Percentiles rank a stretch among this genome's conserved stretches.
These are phyloP conservation scores for Athene noctua DNA, from an alignment of 2,113 vertebrate species.

Conservation along the genomic window DNA sequence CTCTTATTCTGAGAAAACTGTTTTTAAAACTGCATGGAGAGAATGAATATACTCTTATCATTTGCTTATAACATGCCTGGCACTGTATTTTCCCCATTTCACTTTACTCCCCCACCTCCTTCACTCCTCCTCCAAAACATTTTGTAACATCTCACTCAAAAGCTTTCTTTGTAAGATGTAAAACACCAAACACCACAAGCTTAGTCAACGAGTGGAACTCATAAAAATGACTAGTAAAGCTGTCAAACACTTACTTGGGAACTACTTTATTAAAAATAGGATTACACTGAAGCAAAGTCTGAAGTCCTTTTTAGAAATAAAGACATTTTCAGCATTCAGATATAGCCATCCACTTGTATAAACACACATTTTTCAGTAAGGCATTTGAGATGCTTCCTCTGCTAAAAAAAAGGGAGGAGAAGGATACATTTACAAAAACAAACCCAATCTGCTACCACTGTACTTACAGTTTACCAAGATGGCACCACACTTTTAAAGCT, in stretches of 20 bases:
- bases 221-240: not conserved
- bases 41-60: not conserved
- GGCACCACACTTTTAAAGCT: not conserved
- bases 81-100: not conserved
- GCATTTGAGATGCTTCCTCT: slow-evolving; percentile 6
- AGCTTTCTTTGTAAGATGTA: not conserved
- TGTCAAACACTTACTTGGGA: not conserved
- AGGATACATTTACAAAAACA: not conserved
- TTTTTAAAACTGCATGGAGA: not conserved
- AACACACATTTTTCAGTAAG: not conserved
- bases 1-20: too few species aligned
- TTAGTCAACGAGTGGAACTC: not conserved
- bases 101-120: not conserved
- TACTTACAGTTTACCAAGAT: not conserved
- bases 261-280: slow-evolving; percentile 62
- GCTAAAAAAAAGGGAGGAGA: not conserved
- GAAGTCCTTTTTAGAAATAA: not conserved
- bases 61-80: not conserved
- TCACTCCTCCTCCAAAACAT: not conserved
- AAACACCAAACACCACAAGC: not conserved
- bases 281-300: not conserved
- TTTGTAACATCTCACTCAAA: not conserved
- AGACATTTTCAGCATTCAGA: slow-evolving; percentile 1
- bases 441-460: not conserved
- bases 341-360: not conserved